A percentile compares a stretch with the other conserved stretches of the same genome.
Evolutionary conservation across 2,113 vertebrate genomes (phyloP).

Genomic region (Patagioenas fasciata): DNA sequence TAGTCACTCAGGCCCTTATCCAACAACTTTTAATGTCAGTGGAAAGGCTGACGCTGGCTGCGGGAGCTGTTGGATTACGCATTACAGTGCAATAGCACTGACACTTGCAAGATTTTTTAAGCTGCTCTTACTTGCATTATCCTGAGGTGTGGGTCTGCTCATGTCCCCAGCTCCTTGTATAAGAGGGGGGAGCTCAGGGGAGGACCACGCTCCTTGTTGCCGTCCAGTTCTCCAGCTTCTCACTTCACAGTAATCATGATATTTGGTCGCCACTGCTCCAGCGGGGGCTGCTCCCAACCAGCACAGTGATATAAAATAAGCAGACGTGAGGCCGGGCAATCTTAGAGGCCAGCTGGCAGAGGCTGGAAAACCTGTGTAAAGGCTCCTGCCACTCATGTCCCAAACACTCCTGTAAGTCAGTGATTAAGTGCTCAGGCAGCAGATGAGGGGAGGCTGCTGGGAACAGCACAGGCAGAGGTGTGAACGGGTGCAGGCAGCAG

Average conservation of each 20-base stretch:
- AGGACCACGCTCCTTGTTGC: rapidly evolving
- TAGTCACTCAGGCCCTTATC: slow-evolving; percentile 41
- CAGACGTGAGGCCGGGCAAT: rapidly evolving
- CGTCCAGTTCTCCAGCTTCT: neutral
- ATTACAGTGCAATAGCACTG: neutral
- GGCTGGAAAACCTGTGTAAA: neutral
- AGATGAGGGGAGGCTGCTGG: neutral
- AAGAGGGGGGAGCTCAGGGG: neutral
- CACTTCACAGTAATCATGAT: neutral
- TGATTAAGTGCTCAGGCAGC: neutral
- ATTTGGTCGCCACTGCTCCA: neutral
- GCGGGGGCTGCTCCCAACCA: neutral
- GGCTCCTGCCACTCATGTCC: neutral
- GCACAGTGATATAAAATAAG: neutral
- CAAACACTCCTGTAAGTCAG: neutral
- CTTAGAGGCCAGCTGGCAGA: neutral
- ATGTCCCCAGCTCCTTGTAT: neutral
- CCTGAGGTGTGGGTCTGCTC: neutral
- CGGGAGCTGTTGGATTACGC: neutral
- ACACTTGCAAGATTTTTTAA: neutral
- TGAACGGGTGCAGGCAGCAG: neutral
- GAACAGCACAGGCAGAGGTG: neutral
- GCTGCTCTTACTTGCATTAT: neutral
- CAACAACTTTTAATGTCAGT: slow-evolving; percentile 35
- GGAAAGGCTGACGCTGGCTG: slow-evolving; percentile 4